Percentiles rank a stretch among this genome's conserved stretches.
Evolutionary conservation across 2,888 invertebrate genomes (phyloP).

Genomic region (Eupithecia pulchellata): DNA sequence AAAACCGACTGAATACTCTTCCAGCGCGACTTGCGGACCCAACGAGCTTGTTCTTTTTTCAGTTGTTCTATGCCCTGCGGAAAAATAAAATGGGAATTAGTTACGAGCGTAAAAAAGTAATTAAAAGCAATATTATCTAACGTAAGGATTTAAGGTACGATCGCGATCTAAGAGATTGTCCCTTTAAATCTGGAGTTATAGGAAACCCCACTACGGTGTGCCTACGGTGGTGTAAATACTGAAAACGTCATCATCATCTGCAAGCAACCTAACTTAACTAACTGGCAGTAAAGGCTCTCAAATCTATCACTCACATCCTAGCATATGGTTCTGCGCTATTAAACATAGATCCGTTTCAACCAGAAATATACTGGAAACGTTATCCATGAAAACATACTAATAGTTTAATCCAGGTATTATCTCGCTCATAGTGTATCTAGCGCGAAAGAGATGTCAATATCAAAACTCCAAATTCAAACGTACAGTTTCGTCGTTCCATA

Average conservation of each 20-base stretch:
- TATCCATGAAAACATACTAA: not conserved
- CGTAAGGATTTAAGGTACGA: not conserved
- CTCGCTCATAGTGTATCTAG: not conserved
- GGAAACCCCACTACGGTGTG: no score
- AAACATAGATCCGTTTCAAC: not conserved
- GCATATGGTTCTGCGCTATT: not conserved
- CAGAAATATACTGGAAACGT: not conserved
- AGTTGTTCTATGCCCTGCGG: slow-evolving; percentile 97
- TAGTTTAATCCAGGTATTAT: not conserved
- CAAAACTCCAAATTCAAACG: slow-evolving; percentile 48
- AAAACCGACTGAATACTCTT: slow-evolving; percentile 98
- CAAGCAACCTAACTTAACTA: no score
- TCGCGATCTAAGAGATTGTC: no score
- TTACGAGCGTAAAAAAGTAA: not conserved
- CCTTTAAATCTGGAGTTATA: no score
- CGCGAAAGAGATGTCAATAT: not conserved
- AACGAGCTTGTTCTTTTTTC: slow-evolving; percentile 97
- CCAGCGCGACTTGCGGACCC: slow-evolving; percentile 97
- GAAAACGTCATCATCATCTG: no score
- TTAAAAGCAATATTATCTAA: not conserved
- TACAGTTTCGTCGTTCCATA: slow-evolving; percentile 99
- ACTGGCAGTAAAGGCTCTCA: not conserved
- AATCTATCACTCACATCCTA: not conserved
- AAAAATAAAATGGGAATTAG: not conserved
- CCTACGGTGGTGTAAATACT: no score